Conservation (phyloP, 2,113 vertebrate species). For the Athene noctua region DNA sequence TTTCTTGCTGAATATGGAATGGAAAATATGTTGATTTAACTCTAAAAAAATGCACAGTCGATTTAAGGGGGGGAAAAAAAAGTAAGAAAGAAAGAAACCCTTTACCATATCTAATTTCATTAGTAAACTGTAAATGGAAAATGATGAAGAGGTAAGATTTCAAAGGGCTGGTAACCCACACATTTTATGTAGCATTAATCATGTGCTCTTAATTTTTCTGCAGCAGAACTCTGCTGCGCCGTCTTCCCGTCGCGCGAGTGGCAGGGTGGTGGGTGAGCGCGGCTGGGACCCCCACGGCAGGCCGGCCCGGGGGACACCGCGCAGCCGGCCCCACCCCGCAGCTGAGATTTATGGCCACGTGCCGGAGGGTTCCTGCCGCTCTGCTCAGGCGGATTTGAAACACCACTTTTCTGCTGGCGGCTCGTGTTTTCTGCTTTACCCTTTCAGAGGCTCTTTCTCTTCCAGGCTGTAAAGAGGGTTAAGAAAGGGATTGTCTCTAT, state of each 20-base stretch:
- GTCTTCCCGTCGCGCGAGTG: neutral
- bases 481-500: conserved; percentile 55
- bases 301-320: fast-evolving
- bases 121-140: conserved; percentile 76
- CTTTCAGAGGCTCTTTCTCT: conserved; percentile 33
- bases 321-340: fast-evolving
- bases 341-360: neutral
- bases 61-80: neutral
- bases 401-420: neutral
- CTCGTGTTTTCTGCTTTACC: neutral
- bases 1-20: conserved; percentile 72
- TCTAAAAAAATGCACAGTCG: conserved; percentile 68
- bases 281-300: neutral
- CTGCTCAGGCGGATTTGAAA: neutral
- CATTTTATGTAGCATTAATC: conserved; percentile 65
- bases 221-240: neutral
- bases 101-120: conserved; percentile 74
- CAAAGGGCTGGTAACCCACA: conserved; percentile 56
- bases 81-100: conserved; percentile 37
- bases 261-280: neutral
- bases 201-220: conserved; percentile 57
- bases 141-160: conserved; percentile 69
- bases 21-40: conserved; percentile 76
- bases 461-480: conserved; percentile 19
- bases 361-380: neutral